phyloP scores from a whole-genome alignment of 1,140 invertebrate species.

The Panagrolaimus sp. region DNA sequence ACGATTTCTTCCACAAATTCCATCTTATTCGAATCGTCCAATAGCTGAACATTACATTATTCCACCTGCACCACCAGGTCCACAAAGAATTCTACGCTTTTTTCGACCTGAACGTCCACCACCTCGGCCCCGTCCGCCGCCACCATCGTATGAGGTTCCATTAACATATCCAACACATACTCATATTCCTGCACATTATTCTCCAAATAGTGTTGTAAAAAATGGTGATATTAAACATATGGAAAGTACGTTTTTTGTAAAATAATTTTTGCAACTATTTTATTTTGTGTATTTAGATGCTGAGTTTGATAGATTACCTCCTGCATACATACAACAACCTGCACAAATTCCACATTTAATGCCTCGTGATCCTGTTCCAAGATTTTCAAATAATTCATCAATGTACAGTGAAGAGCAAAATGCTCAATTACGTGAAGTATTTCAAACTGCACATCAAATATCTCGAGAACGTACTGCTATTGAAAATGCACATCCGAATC shows the following conservation, averaged over 20 bases:
- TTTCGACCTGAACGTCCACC: neutral
- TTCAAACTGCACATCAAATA: neutral
- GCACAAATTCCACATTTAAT: too few relatives aligned
- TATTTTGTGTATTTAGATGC: neutral
- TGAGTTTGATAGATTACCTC: too few relatives aligned
- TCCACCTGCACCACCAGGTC: neutral
- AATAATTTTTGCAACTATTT: neutral
- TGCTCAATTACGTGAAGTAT: too few relatives aligned
- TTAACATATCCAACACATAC: neutral
- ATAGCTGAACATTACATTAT: neutral
- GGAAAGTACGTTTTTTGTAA: neutral
- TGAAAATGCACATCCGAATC: too few relatives aligned
- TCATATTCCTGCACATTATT: neutral
- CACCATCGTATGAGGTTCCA: neutral
- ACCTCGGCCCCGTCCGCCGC: neutral
- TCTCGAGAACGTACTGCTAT: too few relatives aligned
- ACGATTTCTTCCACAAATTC: too few relatives aligned
- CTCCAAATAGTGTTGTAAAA: neutral
- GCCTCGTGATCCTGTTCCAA: too few relatives aligned
- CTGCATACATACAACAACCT: too few relatives aligned
- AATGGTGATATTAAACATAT: slow-evolving; percentile 1
- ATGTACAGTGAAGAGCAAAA: too few relatives aligned
- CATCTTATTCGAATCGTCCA: neutral
- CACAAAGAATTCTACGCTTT: neutral
- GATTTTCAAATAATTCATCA: too few relatives aligned